Percentiles rank a stretch among this genome's conserved stretches.
These are phyloP conservation scores for Acleris cristana DNA, from an alignment of 2,888 invertebrate species.

Conservation along the genomic window DNA sequence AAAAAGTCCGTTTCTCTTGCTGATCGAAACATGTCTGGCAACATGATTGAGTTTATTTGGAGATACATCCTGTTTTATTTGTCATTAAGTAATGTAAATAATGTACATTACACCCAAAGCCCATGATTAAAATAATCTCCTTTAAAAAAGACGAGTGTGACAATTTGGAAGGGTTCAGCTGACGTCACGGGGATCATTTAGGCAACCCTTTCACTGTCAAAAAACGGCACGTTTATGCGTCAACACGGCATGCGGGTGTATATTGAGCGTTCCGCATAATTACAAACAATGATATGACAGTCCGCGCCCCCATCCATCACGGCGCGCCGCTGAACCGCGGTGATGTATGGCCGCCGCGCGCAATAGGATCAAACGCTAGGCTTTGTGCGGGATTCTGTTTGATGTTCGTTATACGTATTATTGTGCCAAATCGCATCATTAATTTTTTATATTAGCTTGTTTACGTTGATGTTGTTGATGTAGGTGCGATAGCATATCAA, in stretches of 20 bases:
- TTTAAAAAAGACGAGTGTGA: neutral
- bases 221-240: slow-evolving; percentile 33
- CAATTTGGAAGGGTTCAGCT: slow-evolving; percentile 3
- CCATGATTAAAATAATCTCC: too few relatives aligned
- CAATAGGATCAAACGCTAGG: slow-evolving; percentile 39
- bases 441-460: slow-evolving; percentile 1
- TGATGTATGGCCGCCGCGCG: slow-evolving; percentile 44
- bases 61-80: neutral
- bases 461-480: neutral
- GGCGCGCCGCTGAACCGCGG: slow-evolving; percentile 40
- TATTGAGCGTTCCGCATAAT: slow-evolving; percentile 41
- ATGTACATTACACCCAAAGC: too few relatives aligned
- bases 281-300: slow-evolving; percentile 48
- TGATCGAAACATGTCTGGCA: neutral
- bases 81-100: too few relatives aligned
- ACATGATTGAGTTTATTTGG: neutral
- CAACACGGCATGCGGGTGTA: slow-evolving; percentile 27
- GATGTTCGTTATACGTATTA: slow-evolving; percentile 6
- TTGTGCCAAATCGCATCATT: neutral
- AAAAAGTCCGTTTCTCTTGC: neutral
- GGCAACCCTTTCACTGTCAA: slow-evolving; percentile 22
- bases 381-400: slow-evolving; percentile 30
- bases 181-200: slow-evolving; percentile 17
- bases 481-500: too few relatives aligned
- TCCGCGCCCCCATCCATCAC: slow-evolving; percentile 47